Conservation (phyloP, 2,113 vertebrate species). For the Ophthalmolycus amberensis region DNA sequence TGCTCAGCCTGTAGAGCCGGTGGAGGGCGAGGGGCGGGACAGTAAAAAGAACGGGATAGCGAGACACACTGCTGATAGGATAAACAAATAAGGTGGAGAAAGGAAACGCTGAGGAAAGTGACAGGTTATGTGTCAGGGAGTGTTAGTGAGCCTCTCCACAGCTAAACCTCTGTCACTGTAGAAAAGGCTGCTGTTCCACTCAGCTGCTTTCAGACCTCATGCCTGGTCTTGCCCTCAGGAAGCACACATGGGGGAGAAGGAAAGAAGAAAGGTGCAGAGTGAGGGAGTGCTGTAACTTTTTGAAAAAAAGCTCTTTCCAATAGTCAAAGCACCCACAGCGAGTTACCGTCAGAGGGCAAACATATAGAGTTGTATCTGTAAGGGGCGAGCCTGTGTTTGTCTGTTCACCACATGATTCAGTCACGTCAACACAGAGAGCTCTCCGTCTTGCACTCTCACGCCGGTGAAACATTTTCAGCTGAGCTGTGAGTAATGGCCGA, state of each 20-base stretch:
- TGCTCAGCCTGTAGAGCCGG: slow-evolving; percentile 5
- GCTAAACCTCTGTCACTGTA: slow-evolving; percentile 2
- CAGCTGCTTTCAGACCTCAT: slow-evolving; percentile 59
- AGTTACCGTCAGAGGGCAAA: slow-evolving; percentile 18
- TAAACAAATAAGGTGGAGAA: neutral
- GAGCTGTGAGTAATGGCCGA: slow-evolving; percentile 55
- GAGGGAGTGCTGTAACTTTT: slow-evolving; percentile 28
- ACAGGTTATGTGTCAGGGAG: neutral
- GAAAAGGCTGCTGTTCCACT: slow-evolving; percentile 40
- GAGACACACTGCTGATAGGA: slow-evolving; percentile 13
- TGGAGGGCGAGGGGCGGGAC: slow-evolving; percentile 1
- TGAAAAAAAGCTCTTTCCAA: slow-evolving; percentile 23
- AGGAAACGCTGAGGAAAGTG: neutral
- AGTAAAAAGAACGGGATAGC: neutral
- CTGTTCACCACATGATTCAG: slow-evolving; percentile 47
- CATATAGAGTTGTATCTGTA: slow-evolving; percentile 22
- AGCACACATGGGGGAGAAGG: slow-evolving; percentile 10
- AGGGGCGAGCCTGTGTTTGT: slow-evolving; percentile 12
- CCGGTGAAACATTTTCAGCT: slow-evolving; percentile 54
- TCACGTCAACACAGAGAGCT: slow-evolving; percentile 48
- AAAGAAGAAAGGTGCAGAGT: slow-evolving; percentile 27
- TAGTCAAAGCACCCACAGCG: slow-evolving; percentile 2
- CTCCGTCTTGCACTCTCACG: slow-evolving; percentile 29
- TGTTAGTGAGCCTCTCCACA: neutral
- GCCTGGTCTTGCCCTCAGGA: slow-evolving; percentile 73